Evolutionary conservation across 2,797 vertebrate genomes (phyloP), one percentile per base, ranked within the genome.

Genomic region (Enteromius argenteus): DNA sequence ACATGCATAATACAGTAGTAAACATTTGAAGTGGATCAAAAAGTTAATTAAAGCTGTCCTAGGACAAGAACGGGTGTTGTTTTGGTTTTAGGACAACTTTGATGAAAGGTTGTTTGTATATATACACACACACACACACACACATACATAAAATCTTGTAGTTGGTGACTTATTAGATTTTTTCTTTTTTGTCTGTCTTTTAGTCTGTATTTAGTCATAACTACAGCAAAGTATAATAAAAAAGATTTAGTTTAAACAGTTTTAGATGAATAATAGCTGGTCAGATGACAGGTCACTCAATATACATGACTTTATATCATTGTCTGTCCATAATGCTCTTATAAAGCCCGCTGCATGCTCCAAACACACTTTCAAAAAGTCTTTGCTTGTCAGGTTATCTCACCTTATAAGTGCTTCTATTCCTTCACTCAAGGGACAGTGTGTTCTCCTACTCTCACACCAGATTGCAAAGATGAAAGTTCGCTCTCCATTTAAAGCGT

Each of bases 401-500:
- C 68, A 66, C 85, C 74, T 67, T 77, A 53, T 72, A 80, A 76
- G 67, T 66, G 60, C 53, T 71, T 49, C 44, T 35, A n/a, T 64
- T 39, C 49, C 30, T 51, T 19, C 60, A 2, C 79, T 73, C 23
- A 44, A 32, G 35, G 74, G 77, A 84, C 79, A 64, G 64, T 21
- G 35, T 44, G 66, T 84, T 56, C 51, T 74, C 60, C 32, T 69
- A 56, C 44, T 64, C 42, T 64, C 62, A 10, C 37, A 13, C 58
- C 39, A 37, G 53, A 75, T 62, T 44, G 35, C 46, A 87, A 68
- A 62, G 66, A 75, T 56, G 69, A 79, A 84, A 73, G 76, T 76
- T 58, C 83, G 44, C n/a, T 68, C 67, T 84, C 30, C 71, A 44
- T 87, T 89, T 56, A 79, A 81, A 84, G 78, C 5, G 3, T 37